Evolutionary conservation across 2,888 invertebrate species (phyloP).

Genomic region (Crocallis elinguaria): DNA sequence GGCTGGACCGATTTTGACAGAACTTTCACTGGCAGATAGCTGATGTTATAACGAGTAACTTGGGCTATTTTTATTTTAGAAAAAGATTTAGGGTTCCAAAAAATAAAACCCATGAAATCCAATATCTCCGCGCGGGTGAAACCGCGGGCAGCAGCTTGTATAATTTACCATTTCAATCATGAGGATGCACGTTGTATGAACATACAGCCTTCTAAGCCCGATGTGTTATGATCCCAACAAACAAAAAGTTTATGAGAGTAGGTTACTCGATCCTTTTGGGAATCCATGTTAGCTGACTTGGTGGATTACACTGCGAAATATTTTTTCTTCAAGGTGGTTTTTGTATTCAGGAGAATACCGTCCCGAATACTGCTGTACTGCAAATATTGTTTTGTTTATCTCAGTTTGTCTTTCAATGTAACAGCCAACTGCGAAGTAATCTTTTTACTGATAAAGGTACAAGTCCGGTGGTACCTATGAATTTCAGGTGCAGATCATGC

Average conservation of each 20-base stretch:
- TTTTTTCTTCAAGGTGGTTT: constrained; percentile 15
- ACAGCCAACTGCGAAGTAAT: not conserved
- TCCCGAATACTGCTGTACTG: not conserved
- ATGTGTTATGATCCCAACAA: constrained; percentile 17
- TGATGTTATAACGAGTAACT: too few species aligned
- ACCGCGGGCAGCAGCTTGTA: too few species aligned
- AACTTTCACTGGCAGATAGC: too few species aligned
- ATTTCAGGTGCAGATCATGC: too few species aligned
- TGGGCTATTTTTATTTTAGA: too few species aligned
- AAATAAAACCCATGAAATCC: too few species aligned
- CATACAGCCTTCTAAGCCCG: not conserved
- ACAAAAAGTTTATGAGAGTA: constrained; percentile 22
- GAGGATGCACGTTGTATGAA: not conserved
- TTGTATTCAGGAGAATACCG: constrained; percentile 3
- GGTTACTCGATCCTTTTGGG: constrained; percentile 16
- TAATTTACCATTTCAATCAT: not conserved
- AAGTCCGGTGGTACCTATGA: too few species aligned
- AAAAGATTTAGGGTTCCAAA: too few species aligned
- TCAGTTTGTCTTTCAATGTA: not conserved
- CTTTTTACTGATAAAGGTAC: too few species aligned
- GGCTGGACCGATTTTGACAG: too few species aligned
- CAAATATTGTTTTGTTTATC: not conserved
- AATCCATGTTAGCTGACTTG: constrained; percentile 12
- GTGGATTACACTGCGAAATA: constrained; percentile 10
- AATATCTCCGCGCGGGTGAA: too few species aligned